phyloP scores from a whole-genome alignment of 2,888 invertebrate species.

The Neuroscelio doddi region DNA sequence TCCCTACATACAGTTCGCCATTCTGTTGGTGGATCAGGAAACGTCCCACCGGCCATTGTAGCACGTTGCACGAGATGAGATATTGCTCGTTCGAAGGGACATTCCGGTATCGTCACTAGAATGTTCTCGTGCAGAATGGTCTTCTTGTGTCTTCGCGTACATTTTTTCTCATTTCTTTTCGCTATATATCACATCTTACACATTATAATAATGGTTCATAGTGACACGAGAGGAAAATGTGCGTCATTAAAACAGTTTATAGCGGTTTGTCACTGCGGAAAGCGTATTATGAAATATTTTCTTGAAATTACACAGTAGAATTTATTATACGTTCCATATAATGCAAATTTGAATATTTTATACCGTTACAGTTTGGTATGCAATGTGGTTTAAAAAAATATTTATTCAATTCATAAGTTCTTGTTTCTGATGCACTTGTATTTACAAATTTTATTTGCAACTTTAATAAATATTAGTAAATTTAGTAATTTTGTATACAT shows the following conservation, averaged over 20 bases:
- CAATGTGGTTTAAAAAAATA: too few species aligned
- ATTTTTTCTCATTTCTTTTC: neutral
- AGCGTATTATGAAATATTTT: slow-evolving; percentile 1
- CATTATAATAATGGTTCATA: slow-evolving; percentile 5
- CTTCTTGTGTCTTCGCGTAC: slow-evolving; percentile 13
- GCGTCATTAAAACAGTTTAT: too few species aligned
- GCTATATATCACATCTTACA: slow-evolving; percentile 3
- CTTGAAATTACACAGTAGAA: neutral
- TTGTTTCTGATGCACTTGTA: too few species aligned
- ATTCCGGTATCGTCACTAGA: slow-evolving; percentile 7
- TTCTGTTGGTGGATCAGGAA: slow-evolving; percentile 32
- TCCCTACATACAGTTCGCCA: slow-evolving; percentile 18
- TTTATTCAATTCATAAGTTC: too few species aligned
- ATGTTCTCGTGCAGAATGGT: slow-evolving; percentile 7
- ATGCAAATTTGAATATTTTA: too few species aligned
- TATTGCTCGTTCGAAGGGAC: slow-evolving; percentile 26
- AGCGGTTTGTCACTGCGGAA: too few species aligned
- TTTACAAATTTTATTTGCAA: too few species aligned
- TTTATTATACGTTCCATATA: too few species aligned
- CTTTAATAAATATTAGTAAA: too few species aligned
- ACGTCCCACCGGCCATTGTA: slow-evolving; percentile 27
- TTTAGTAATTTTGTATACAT: too few species aligned
- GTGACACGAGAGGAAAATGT: slow-evolving; percentile 1
- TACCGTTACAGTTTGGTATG: too few species aligned
- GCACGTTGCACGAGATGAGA: slow-evolving; percentile 23